Base-by-base conservation (phyloP, 2,888 invertebrate species). In the Dioctria linearis region DNA sequence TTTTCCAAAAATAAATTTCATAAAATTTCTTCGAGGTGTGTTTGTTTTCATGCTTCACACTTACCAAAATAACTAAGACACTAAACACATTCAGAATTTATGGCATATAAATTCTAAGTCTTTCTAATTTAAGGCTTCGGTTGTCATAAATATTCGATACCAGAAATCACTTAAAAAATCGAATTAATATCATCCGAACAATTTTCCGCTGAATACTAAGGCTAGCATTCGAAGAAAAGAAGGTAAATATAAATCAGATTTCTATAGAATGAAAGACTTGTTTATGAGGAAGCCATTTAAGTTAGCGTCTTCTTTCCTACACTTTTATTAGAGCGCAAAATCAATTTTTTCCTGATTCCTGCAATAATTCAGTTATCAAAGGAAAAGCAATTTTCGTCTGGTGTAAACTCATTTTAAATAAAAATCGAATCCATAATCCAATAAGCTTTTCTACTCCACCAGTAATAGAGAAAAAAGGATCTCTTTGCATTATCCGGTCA, bases 181-280 rank as follows among this genome's bases (percentile, higher is more conserved):
- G 57, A 57, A 57, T 25, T 3, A 57, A 3, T 57, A 3, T 57
- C 8, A 57, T 57, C 57, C n/a, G 25, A 13, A 57, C 8, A 57
- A 6, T 57, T 25, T 13, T 57, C 8, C 46, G 8, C 5, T 46
- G 5, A 46, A 46, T 6, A 2, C 5, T 6, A 46, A 46, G 46
- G 8, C 8, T 46, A 5, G 2, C 46, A 6, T 46, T 46, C 46
- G 2, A 1, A 6, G 46, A 46, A 46, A 5, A 6, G 46, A 46
- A 46, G 8, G 46, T 46, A 46, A 46, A 46, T 6, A 8, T 46
- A 46, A 57, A 57, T 57, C 57, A 5, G 40, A 46, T 69, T 42
- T 49, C 46, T 71, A 40, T 71, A 61, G 73, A 80, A 73, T 73
- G 73, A 80, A 57, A 73, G 63, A 61, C 59, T 69, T 39, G 73